phyloP scores from a whole-genome alignment of 2,797 vertebrate species.

The Catostomus latipinnis region DNA sequence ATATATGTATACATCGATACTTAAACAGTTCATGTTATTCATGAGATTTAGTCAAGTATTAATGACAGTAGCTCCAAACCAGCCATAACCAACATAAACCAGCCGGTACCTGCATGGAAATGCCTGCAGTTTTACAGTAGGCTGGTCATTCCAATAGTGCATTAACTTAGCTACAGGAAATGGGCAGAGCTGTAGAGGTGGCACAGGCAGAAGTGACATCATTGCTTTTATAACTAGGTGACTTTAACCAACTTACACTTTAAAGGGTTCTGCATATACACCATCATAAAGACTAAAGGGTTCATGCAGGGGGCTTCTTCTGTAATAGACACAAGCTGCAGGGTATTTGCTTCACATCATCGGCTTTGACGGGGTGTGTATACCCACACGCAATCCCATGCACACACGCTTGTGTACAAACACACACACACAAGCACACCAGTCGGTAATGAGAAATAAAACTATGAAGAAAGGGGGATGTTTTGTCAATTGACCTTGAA shows the following conservation, averaged over 20 bases:
- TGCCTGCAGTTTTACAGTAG: neutral
- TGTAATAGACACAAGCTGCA: conserved; percentile 68
- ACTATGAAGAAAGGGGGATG: conserved; percentile 68
- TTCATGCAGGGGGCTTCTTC: conserved; percentile 67
- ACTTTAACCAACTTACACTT: conserved; percentile 59
- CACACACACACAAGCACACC: conserved; percentile 62
- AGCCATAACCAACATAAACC: too few relatives aligned
- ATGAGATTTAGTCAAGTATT: too few relatives aligned
- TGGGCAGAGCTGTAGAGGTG: conserved; percentile 51
- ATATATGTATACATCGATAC: too few relatives aligned
- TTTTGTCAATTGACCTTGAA: conserved; percentile 81
- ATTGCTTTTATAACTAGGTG: conserved; percentile 68
- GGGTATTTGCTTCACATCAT: conserved; percentile 71
- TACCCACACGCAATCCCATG: conserved; percentile 44
- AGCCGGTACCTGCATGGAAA: too few relatives aligned
- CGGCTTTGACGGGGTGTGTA: conserved; percentile 41
- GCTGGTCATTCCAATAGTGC: neutral
- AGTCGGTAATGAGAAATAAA: conserved; percentile 74
- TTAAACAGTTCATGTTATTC: too few relatives aligned
- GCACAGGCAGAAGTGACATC: conserved; percentile 56
- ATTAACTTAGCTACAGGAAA: conserved; percentile 55
- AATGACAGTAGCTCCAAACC: too few relatives aligned
- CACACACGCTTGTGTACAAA: conserved; percentile 36
- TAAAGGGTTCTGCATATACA: conserved; percentile 38
- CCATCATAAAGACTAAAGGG: conserved; percentile 51